phyloP scores from a whole-genome alignment of 2,113 vertebrate species.

The Gobio gobio region DNA sequence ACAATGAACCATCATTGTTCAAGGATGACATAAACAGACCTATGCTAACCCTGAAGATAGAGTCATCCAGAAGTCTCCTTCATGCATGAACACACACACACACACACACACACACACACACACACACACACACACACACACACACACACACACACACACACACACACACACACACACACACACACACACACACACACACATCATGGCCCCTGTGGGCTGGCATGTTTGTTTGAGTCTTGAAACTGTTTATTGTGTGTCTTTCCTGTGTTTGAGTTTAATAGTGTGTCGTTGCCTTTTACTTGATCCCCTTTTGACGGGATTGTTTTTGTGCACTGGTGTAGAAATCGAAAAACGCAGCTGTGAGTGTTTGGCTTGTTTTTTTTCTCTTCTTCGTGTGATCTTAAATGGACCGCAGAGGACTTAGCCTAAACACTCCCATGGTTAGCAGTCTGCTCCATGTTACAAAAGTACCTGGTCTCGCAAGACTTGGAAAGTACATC shows the following conservation, averaged over 20 bases:
- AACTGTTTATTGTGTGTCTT: slow-evolving; percentile 40
- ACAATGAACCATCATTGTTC: neutral
- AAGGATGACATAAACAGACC: slow-evolving; percentile 14
- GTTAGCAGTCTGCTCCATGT: neutral
- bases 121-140: too few relatives aligned
- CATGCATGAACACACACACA: neutral
- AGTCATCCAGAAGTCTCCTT: neutral
- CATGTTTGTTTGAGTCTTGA: slow-evolving; percentile 24
- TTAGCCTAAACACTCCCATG: slow-evolving; percentile 27
- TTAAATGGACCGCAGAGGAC: neutral
- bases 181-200: neutral
- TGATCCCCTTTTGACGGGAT: slow-evolving; percentile 21
- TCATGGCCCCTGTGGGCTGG: neutral
- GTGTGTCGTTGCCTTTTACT: slow-evolving; percentile 11
- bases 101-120: neutral
- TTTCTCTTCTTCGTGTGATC: neutral
- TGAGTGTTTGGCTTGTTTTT: neutral
- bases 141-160: too few relatives aligned
- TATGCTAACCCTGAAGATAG: neutral
- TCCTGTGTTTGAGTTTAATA: slow-evolving; percentile 47
- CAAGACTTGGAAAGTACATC: neutral
- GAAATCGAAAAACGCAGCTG: neutral
- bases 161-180: too few relatives aligned
- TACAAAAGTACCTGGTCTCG: neutral
- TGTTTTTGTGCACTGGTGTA: neutral